phyloP scores from a whole-genome alignment of 2,888 invertebrate genomes.

The Dichetophora obliterata region DNA sequence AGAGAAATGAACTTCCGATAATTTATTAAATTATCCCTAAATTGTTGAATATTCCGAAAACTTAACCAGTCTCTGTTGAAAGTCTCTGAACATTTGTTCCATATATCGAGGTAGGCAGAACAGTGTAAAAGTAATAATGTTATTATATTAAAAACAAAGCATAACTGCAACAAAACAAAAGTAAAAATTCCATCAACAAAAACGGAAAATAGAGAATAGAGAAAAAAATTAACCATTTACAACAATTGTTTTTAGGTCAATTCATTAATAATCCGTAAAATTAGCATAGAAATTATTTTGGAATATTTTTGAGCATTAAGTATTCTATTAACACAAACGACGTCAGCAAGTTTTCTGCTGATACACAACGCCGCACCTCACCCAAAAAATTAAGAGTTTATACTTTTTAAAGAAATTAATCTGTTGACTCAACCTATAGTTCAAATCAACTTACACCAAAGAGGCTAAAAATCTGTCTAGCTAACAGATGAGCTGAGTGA shows the following conservation, averaged over 20 bases:
- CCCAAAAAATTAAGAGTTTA: not conserved
- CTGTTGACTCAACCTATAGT: not conserved
- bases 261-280: constrained; percentile 65
- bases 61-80: too few relatives aligned
- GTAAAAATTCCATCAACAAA: not conserved
- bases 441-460: not conserved
- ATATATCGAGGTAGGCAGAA: too few relatives aligned
- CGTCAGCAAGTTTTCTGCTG: not conserved
- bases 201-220: constrained; percentile 7
- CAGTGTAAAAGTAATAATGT: too few relatives aligned
- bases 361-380: not conserved
- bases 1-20: too few relatives aligned
- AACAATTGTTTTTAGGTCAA: constrained; percentile 64
- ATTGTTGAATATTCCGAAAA: too few relatives aligned
- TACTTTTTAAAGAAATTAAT: too few relatives aligned
- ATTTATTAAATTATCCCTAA: too few relatives aligned
- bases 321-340: not conserved
- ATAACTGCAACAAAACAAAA: not conserved
- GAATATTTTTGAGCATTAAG: constrained; percentile 17
- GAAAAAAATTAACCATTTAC: constrained; percentile 8
- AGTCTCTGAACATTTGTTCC: too few relatives aligned
- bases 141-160: too few relatives aligned
- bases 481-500: not conserved
- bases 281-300: constrained; percentile 52
- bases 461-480: not conserved